Conservation (phyloP, 2,113 vertebrate species). For the Equus quagga region DNA sequence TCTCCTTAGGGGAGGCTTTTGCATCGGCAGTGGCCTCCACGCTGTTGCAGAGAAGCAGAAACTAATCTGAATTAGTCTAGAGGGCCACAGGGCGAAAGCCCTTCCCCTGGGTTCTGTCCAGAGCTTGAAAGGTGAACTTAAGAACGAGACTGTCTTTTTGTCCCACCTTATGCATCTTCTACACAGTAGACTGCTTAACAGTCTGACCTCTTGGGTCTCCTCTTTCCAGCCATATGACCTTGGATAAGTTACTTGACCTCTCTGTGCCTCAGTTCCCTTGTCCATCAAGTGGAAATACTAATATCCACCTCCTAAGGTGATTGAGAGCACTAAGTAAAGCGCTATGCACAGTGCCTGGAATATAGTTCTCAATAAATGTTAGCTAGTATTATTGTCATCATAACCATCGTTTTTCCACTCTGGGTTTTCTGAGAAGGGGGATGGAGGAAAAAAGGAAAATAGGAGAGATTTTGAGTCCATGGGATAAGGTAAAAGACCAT, state of each 20-base stretch:
- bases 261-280: background rate
- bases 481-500: background rate
- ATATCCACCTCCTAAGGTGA: background rate
- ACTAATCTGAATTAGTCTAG: constrained; percentile 6
- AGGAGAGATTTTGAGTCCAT: background rate
- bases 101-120: background rate
- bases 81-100: background rate
- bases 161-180: background rate
- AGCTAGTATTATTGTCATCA: background rate
- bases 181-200: background rate
- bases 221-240: background rate
- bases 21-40: background rate
- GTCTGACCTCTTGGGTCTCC: background rate
- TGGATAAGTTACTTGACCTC: background rate
- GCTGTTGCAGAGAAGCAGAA: background rate
- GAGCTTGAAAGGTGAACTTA: background rate
- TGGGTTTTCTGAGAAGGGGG: background rate
- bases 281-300: background rate
- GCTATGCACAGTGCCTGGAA: background rate
- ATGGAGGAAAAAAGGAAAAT: background rate
- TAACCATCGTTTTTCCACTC: background rate
- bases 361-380: background rate
- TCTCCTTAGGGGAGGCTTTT: constrained; percentile 47
- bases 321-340: background rate
- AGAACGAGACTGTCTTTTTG: background rate